These are phyloP conservation scores for Steromphala cineraria DNA, from an alignment of 2,888 invertebrate genomes.

Conservation along the genomic window DNA sequence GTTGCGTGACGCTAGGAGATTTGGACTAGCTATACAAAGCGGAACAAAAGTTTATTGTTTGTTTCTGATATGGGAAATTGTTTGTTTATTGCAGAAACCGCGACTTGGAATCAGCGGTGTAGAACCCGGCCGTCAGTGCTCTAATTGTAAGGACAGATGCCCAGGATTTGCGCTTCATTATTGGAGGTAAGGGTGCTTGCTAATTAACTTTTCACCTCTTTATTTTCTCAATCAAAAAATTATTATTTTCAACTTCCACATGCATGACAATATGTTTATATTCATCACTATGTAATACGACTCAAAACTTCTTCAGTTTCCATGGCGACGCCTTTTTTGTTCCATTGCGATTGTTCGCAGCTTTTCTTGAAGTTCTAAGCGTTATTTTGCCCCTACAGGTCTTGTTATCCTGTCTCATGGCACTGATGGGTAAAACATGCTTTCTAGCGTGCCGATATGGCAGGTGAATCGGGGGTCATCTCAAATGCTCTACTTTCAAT, in stretches of 20 bases:
- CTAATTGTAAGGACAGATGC: neutral
- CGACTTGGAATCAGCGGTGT: neutral
- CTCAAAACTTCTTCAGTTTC: too few species aligned
- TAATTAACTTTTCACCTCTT: neutral
- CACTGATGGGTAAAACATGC: neutral
- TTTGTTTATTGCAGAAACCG: neutral
- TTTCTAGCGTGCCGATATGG: neutral
- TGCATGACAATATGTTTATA: too few species aligned
- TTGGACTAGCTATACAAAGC: neutral
- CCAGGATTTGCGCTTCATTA: neutral
- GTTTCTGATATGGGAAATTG: too few species aligned
- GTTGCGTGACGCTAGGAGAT: neutral
- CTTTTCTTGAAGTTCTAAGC: neutral
- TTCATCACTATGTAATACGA: too few species aligned
- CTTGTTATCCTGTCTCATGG: neutral
- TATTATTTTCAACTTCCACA: too few species aligned
- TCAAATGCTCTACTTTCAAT: neutral
- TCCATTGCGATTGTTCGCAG: too few species aligned
- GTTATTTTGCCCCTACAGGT: neutral
- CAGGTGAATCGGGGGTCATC: conserved; percentile 1
- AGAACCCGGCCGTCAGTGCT: neutral
- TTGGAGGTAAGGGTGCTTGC: neutral
- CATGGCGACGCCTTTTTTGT: too few species aligned
- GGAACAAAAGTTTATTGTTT: neutral
- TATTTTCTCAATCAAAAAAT: too few species aligned